These are phyloP conservation scores for Mus minutoides DNA, from an alignment of 2,797 vertebrate genomes.

Conservation along the genomic window DNA sequence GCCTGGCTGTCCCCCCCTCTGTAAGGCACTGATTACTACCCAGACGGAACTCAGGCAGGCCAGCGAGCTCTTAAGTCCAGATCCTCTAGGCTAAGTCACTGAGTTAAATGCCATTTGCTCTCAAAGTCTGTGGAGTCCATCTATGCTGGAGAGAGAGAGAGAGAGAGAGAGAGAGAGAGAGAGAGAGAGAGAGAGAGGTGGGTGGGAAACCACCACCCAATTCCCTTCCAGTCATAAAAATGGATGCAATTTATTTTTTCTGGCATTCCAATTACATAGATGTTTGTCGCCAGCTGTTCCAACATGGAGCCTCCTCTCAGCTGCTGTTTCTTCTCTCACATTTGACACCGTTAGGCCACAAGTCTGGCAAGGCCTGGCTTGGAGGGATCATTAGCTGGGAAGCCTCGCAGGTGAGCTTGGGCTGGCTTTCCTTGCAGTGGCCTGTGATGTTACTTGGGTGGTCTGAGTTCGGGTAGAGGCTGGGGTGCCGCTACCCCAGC, in stretches of 20 bases:
- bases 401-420: conserved; percentile 52
- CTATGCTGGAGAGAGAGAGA: conserved; percentile 46
- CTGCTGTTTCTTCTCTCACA: conserved; percentile 72
- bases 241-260: conserved; percentile 79
- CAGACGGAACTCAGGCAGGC: background rate
- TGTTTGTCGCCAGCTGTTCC: conserved; percentile 80
- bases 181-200: conserved; percentile 1
- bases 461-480: background rate
- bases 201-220: conserved; percentile 74
- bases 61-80: background rate
- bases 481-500: background rate
- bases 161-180: background rate
- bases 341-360: conserved; percentile 62
- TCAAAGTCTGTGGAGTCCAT: background rate
- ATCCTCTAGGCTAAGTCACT: background rate
- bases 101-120: conserved; percentile 58
- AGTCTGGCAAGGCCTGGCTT: conserved; percentile 52
- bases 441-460: background rate
- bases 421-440: background rate
- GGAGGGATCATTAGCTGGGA: background rate
- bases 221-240: conserved; percentile 73
- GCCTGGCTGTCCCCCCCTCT: background rate
- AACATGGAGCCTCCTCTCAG: conserved; percentile 63
- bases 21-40: background rate
- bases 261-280: conserved; percentile 77